Base-by-base conservation (phyloP, 2,888 invertebrate genomes). In the Trachelus stipa region DNA sequence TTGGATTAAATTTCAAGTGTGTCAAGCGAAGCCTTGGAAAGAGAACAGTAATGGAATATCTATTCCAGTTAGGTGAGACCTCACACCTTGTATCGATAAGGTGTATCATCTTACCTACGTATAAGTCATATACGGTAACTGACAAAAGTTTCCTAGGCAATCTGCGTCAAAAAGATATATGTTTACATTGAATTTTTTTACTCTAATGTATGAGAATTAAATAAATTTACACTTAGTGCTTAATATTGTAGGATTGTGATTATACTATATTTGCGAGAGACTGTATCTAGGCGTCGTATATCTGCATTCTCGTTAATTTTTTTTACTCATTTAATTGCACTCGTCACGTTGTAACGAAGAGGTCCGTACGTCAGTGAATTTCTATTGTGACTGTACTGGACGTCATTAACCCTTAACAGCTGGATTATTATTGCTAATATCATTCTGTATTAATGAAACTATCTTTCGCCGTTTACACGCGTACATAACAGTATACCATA, bases 1-100 rank as follows among this genome's bases (percentile, higher is more conserved):
- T 90, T 82, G 86, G 88, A 88, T 90, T 88, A 83, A 83, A 85
- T 86, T 86, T 87, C 85, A 84, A 85, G 83, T 87, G 84, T 86
- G 88, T 85, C 88, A 86, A 85, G 82, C 77, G 89, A 90, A 90
- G 87, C 87, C 89, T 76, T 85, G 83, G 68, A 79, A 83, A 76
- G 82, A 79, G 77, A 79, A 56, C 76, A 79, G 79, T 87, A 71
- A 82, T 82, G 82, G 82, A 86, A 86, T 86, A 84, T 84, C 83
- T 82, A 82, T 80, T 82, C 79, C 82, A 81, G 83, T 82, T 83
- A 85, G 82, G 81, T 81, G 76, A 80, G 75, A 80, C 79, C 76
- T 81, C 23, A 23, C 56, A 23, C 56, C 23, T 56, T 0, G 56
- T 56, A 23, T 56, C 23, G 2, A 56, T 56, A 23, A 56, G 23